Evolutionary conservation across 2,888 invertebrate species (phyloP), one percentile per base, ranked within the genome.

Genomic region (Drosophila paranaensis): DNA sequence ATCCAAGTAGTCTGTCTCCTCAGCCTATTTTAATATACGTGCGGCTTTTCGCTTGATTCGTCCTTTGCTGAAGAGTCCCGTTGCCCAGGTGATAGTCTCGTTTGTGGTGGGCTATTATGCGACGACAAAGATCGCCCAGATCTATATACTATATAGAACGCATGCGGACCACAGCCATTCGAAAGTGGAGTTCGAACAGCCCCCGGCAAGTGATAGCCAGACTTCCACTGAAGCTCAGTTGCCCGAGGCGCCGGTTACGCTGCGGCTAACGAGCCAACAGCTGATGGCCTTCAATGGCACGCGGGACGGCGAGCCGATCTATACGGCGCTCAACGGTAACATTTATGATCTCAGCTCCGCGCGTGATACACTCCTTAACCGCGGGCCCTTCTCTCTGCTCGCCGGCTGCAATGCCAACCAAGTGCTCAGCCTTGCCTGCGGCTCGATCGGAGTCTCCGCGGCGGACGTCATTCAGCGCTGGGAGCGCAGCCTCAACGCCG

Each of bases 331-430:
- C 2, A 85, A 86, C 56, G 88, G 85, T 0, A 70, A 66, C n/a
- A 89, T 86, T 43, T 86, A 85, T 42, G 85, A 86, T 27, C 50
- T 86, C 6, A 84, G 67, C 55, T 33, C 77, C 9, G 48, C 58
- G 9, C 76, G 84, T 0, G 68, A 74, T 0, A 64, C 57, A 4
- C 73, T 69, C 54, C 27, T 39, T 1, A 64, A 16, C 6, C 57
- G 30, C 1, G 87, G 77, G 3, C 72, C 71, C 1, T 79, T 66
- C 45, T 79, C 74, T 0, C 54, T 84, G 13, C 30, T 86, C 6
- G 82, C 88, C 10, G 85, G 90, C n/a, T 77, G 79, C 61, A 60
- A 85, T 78, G 85, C 85, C 64, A 88, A 88, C 57, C 55, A 77
- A 9, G 67, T 86, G 16, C 68, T 85, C 0, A 53, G 16, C 14